Evolutionary conservation across 23 tunicate species (phyloP), one percentile per base, ranked within the genome.

Genomic region (Botrylloides violaceus): DNA sequence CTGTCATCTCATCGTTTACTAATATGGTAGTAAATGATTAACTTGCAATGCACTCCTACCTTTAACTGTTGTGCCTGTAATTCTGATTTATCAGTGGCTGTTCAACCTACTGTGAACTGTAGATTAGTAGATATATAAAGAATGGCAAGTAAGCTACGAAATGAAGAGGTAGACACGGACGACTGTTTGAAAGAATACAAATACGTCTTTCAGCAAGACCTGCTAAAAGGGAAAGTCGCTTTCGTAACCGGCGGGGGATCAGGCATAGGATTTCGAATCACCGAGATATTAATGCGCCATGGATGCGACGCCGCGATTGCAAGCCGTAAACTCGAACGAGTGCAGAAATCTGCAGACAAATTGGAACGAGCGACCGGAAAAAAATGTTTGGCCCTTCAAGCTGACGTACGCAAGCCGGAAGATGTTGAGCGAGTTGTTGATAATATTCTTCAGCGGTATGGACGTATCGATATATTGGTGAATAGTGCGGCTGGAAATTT

Each of bases 191-290:
- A 66, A 22, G 66, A 78, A 3, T 90, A 90, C 76, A 83, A 83
- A 35, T 90, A 83, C 47, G 76, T 83, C 24, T 90, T 83, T 61
- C 83, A 74, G 29, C 81, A 62, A 59, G 81, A 83, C 66, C 43
- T 90, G 59, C 63, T 90, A 4, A 83, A 83, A 81, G 75, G 81
- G 37, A 79, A 90, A 60, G 90, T 90, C 59, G 97, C 97, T 1
- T 83, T 90, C 61, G 74, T 90, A 12, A 90, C 97, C 36, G 97
- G 97, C 22, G 97, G 97, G 0, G 97, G 97, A 2, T 90, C 97
- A 21, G 97, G 97, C 24, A 90, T 90, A 59, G 97, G 97, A 20
- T 90, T 90, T 73, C 77, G 97, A 35, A 90, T 90, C 21, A 70
- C 89, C 34, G 97, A 90, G 70, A 61, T 90, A 38, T 83, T 90